Evolutionary conservation across 2,888 invertebrate genomes (phyloP).

Genomic region (Scaptomyza tumidula): DNA sequence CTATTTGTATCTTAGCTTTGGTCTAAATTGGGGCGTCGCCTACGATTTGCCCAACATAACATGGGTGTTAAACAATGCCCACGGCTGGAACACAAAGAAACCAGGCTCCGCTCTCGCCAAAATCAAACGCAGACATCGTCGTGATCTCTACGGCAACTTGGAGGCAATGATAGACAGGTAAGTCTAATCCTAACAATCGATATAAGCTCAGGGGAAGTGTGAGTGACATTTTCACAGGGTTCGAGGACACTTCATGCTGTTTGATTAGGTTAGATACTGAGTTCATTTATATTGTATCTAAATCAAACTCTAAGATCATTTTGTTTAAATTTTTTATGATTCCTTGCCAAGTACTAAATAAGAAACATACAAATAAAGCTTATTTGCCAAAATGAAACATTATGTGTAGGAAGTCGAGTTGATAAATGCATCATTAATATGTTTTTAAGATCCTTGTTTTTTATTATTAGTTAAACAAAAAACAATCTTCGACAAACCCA

Average conservation of each 20-base stretch:
- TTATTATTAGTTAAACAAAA: no score
- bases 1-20: slow-evolving; percentile 87
- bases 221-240: slow-evolving; percentile 1
- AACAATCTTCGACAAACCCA: no score
- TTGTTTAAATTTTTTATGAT: no score
- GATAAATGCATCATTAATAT: no score
- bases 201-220: not conserved
- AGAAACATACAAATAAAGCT: no score
- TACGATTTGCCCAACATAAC: slow-evolving; percentile 87
- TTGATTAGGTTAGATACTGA: not conserved
- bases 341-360: no score
- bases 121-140: slow-evolving; percentile 86
- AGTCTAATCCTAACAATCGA: slow-evolving; percentile 60
- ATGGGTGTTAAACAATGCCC: slow-evolving; percentile 84
- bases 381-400: no score
- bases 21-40: slow-evolving; percentile 89
- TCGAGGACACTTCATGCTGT: not conserved
- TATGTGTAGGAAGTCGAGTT: no score
- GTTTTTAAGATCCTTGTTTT: no score
- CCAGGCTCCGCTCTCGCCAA: slow-evolving; percentile 44
- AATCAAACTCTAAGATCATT: not conserved
- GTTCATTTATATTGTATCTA: not conserved
- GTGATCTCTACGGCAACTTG: slow-evolving; percentile 89
- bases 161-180: slow-evolving; percentile 90
- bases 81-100: slow-evolving; percentile 68